Base-by-base conservation (phyloP, 2,888 invertebrate genomes). In the Taphrorychus bicolor region DNA sequence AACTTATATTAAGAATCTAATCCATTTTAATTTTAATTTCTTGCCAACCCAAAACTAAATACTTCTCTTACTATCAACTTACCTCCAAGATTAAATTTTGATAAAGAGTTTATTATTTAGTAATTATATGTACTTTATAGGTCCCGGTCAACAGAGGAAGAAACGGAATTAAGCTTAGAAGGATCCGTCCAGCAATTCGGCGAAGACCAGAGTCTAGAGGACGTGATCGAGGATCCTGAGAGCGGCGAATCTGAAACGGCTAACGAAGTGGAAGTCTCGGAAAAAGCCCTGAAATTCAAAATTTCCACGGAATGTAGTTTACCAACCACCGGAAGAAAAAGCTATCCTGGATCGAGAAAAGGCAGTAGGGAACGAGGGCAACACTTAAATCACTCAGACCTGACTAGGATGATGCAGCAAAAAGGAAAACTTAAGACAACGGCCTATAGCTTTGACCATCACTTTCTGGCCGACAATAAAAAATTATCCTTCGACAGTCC, bases 241-340 rank as follows among this genome's bases (percentile, higher is more conserved):
- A 87, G 86, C 74, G 88, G 87, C 9, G 77, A 77, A 65, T 86
- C 87, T 3, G 90, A 89, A 76, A 89, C 89, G 0, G 90, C 88
- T 52, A 90, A 89, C 21, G 90, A 90, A 80, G 90, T 89, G 49
- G 90, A 90, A 80, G 88, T 90, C 70, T 90, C 90, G 69, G 91
- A 91, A 78, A 89, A 89, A 78, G 87, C 91, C 1, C 85, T 91
- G 41, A 91, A 91, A 77, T 91, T 91, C 78, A 91, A 91, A 79
- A 91, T 91, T 72, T 89, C 90, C 32, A 91, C 91, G 0, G 91
- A 91, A 77, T 86, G 87, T 61, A 72, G 70, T 53, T 80, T 84
- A 73, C 81, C 82, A 18, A 81, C 76, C 16, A 76, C 82, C 3
- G 85, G 86, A 0, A 80, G 89, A 2, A 88, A 87, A 74, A 89